Evolutionary conservation across 2,888 invertebrate genomes (phyloP).

Genomic region (Saturnia japonica): DNA sequence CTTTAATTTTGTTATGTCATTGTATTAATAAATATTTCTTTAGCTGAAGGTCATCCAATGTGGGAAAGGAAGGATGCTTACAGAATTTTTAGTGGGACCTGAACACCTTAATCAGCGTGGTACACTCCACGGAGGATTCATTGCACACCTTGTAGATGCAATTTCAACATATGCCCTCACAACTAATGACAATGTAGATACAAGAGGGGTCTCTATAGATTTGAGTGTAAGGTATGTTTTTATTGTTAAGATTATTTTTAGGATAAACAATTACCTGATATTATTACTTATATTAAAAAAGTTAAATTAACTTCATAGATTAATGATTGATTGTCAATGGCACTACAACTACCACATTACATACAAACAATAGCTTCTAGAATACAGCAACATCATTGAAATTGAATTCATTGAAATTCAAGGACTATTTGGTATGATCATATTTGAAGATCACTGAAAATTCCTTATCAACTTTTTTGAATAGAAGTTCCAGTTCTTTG

Average conservation of each 20-base stretch:
- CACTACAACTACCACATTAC: too few species aligned
- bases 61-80: constrained; percentile 87
- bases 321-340: too few species aligned
- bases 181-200: constrained; percentile 82
- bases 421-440: too few species aligned
- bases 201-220: constrained; percentile 91
- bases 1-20: too few species aligned
- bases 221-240: constrained; percentile 87
- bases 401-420: too few species aligned
- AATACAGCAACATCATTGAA: too few species aligned
- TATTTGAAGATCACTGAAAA: too few species aligned
- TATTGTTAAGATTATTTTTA: not conserved
- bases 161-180: constrained; percentile 91
- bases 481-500: not conserved
- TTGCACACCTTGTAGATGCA: constrained; percentile 87
- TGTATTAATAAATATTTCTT: constrained; percentile 22
- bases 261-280: not conserved
- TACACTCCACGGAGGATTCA: constrained; percentile 92
- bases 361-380: too few species aligned
- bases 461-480: too few species aligned
- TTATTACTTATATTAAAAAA: too few species aligned
- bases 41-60: constrained; percentile 74
- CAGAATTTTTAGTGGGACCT: constrained; percentile 87
- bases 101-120: constrained; percentile 89
- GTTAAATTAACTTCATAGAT: too few species aligned